phyloP scores from a whole-genome alignment of 2,113 vertebrate species.

The Pipa parva region DNA sequence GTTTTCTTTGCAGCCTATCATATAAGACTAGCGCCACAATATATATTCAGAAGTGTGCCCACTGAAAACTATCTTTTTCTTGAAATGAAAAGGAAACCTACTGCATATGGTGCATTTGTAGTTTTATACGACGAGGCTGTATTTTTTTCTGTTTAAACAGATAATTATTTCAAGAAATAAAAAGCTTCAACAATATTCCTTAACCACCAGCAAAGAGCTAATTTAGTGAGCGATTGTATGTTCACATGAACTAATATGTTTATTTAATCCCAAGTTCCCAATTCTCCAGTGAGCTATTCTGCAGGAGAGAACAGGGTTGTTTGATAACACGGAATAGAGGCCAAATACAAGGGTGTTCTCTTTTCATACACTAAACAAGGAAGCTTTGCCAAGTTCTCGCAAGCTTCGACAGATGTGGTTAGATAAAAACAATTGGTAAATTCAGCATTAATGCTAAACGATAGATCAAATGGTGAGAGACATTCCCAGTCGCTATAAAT shows the following conservation, averaged over 20 bases:
- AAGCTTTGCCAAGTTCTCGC: conserved; percentile 48
- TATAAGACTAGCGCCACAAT: no score
- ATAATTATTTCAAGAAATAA: no score
- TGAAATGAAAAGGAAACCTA: no score
- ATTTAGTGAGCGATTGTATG: conserved; percentile 43
- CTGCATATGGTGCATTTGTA: no score
- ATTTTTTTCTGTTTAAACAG: no score
- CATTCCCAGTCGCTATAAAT: not conserved
- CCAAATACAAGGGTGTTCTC: conserved; percentile 48
- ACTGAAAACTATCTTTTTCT: no score
- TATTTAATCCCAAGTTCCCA: conserved; percentile 48
- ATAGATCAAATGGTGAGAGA: conserved; percentile 17
- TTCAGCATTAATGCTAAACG: not conserved
- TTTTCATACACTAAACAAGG: conserved; percentile 38
- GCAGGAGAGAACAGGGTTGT: conserved; percentile 49
- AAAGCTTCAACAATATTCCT: no score
- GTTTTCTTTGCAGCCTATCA: no score
- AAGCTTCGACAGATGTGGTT: conserved; percentile 46
- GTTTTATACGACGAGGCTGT: no score
- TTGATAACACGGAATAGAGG: conserved; percentile 28
- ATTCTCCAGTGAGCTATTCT: conserved; percentile 47
- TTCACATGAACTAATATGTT: conserved; percentile 45
- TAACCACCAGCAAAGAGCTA: conserved; percentile 5
- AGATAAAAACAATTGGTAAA: conserved; percentile 45
- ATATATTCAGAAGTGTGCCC: no score